Conservation (phyloP, 1,140 invertebrate species). For the Micrasema minimum region DNA sequence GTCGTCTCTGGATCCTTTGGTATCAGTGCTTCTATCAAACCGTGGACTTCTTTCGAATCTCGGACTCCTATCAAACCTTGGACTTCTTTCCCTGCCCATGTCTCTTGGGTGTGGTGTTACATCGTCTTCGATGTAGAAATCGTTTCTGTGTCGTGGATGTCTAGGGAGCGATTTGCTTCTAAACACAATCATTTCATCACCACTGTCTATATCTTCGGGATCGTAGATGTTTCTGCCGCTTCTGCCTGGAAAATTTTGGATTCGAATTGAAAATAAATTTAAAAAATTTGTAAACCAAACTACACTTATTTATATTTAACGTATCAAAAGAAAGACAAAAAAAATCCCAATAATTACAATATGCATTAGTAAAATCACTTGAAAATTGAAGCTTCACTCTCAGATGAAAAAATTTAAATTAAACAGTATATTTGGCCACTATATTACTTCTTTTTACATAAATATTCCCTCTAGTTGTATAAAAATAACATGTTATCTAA, state of each 20-base stretch:
- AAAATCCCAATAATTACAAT: too few relatives aligned
- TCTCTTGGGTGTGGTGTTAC: conserved; percentile 22
- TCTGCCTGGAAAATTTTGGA: conserved; percentile 9
- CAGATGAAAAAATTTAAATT: too few relatives aligned
- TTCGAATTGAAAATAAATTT: too few relatives aligned
- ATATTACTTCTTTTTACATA: too few relatives aligned
- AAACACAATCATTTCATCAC: conserved; percentile 33
- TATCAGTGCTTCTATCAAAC: neutral
- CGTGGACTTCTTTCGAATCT: conserved; percentile 33
- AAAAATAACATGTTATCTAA: too few relatives aligned
- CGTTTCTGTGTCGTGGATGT: conserved; percentile 37
- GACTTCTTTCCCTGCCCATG: conserved; percentile 38
- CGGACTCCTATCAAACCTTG: conserved; percentile 40
- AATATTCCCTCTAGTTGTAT: too few relatives aligned
- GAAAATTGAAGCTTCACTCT: too few relatives aligned
- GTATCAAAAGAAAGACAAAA: too few relatives aligned
- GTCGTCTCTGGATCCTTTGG: conserved; percentile 11
- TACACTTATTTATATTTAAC: too few relatives aligned
- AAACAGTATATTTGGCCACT: too few relatives aligned
- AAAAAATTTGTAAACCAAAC: too few relatives aligned
- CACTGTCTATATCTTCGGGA: conserved; percentile 39
- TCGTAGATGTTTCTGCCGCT: conserved; percentile 34
- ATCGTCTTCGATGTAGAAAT: conserved; percentile 43
- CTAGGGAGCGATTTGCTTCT: conserved; percentile 52
- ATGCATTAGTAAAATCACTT: too few relatives aligned